Percentiles rank a stretch among this genome's conserved stretches.
phyloP scores from a whole-genome alignment of 2,113 vertebrate species.

The Hydrolagus affinis region DNA sequence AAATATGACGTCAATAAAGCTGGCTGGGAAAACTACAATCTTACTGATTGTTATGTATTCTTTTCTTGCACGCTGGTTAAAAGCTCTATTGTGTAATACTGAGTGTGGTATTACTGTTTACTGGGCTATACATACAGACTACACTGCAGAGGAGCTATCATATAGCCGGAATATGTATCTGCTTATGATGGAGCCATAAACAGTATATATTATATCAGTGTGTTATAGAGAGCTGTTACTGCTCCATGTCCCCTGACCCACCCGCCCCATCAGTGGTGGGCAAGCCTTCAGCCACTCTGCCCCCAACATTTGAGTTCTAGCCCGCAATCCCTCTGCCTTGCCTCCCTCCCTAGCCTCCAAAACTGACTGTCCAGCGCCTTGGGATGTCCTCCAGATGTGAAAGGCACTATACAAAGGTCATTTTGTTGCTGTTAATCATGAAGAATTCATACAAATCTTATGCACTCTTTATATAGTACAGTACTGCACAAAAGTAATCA shows the following conservation, averaged over 20 bases:
- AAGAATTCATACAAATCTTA: not conserved
- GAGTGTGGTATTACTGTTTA: not conserved
- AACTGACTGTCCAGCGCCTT: no score
- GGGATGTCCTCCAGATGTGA: no score
- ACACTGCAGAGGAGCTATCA: not conserved
- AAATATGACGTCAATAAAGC: constrained; percentile 17
- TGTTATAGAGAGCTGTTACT: not conserved
- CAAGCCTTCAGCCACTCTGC: no score
- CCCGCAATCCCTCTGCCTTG: no score
- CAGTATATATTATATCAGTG: not conserved
- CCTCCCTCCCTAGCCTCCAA: no score
- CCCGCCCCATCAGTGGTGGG: no score
- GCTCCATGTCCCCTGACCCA: no score
- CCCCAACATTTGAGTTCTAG: no score
- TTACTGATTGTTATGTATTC: constrained; percentile 13
- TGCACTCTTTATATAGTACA: no score
- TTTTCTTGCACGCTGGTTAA: not conserved
- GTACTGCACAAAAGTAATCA: no score
- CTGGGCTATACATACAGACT: not conserved
- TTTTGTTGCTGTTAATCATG: no score
- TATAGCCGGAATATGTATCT: not conserved
- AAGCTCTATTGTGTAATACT: not conserved
- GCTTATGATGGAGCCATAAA: not conserved
- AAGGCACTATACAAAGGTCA: no score
- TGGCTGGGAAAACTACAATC: not conserved